A percentile compares a stretch with the other conserved stretches of the same genome.
phyloP scores from a whole-genome alignment of 2,888 invertebrate species.

The Odontomyia ornata region DNA sequence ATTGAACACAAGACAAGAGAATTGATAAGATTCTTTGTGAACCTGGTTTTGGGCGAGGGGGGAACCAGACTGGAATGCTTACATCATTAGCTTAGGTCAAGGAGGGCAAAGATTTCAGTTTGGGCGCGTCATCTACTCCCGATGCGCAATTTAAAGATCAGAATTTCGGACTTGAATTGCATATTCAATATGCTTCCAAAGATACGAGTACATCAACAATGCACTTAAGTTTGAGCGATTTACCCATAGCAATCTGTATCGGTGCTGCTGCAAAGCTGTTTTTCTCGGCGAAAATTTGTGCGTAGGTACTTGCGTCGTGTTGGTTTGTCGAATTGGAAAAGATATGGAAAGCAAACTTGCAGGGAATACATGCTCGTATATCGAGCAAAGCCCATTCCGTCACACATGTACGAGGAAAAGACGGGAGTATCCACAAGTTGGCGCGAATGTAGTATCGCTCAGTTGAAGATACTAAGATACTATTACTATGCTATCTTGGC shows the following conservation, averaged over 20 bases:
- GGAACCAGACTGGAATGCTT: background rate
- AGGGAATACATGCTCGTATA: background rate
- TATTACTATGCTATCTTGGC: conserved; percentile 27
- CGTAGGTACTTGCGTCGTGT: background rate
- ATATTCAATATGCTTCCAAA: no score
- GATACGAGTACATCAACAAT: no score
- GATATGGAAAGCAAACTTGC: background rate
- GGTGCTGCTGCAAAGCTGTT: background rate
- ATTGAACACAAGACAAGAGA: background rate
- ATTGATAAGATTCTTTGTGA: conserved; percentile 25
- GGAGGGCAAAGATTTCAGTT: background rate
- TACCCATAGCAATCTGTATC: background rate
- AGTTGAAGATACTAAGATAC: background rate
- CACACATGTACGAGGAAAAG: background rate
- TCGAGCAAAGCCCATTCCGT: background rate
- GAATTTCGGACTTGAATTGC: no score
- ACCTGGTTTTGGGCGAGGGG: background rate
- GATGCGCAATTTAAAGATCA: background rate
- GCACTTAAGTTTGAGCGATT: no score
- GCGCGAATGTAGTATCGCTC: background rate
- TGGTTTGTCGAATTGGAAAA: background rate
- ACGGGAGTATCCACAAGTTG: background rate
- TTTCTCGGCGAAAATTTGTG: background rate
- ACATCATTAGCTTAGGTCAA: background rate
- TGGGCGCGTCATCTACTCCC: background rate